Conservation (phyloP, 2,888 invertebrate genomes). For the Zygogramma bicolorata region DNA sequence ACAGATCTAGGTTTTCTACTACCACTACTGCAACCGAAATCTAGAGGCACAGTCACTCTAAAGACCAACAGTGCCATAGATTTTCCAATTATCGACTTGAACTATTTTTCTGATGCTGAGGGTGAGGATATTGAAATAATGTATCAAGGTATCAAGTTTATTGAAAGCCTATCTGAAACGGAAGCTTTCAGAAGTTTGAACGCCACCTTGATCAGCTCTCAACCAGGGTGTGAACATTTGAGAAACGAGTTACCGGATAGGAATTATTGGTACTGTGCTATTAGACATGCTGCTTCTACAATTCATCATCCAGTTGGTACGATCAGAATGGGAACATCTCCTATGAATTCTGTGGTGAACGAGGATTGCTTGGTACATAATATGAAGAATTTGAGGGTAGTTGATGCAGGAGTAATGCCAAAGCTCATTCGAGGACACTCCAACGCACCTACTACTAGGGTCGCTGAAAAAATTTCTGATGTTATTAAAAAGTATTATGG, state of each 20-base stretch:
- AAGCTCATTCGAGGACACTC: slow-evolving; percentile 68
- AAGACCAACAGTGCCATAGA: slow-evolving; percentile 54
- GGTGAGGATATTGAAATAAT: slow-evolving; percentile 74
- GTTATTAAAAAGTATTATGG: slow-evolving; percentile 19
- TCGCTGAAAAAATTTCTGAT: slow-evolving; percentile 67
- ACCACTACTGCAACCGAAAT: slow-evolving; percentile 53
- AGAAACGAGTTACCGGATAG: slow-evolving; percentile 61
- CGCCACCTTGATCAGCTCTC: slow-evolving; percentile 66
- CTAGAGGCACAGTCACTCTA: slow-evolving; percentile 52
- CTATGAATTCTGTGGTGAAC: slow-evolving; percentile 70
- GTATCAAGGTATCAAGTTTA: slow-evolving; percentile 70
- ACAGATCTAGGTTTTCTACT: slow-evolving; percentile 42
- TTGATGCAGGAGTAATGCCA: slow-evolving; percentile 71
- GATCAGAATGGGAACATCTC: slow-evolving; percentile 69
- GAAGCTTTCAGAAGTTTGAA: slow-evolving; percentile 73
- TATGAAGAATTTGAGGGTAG: slow-evolving; percentile 67
- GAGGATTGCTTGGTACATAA: slow-evolving; percentile 69
- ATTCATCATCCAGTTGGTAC: slow-evolving; percentile 69
- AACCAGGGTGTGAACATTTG: slow-evolving; percentile 58
- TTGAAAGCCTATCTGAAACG: slow-evolving; percentile 60
- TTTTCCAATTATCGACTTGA: slow-evolving; percentile 55
- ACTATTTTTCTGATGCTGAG: slow-evolving; percentile 48
- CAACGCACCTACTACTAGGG: slow-evolving; percentile 69
- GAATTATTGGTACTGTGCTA: slow-evolving; percentile 68
- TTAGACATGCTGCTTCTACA: slow-evolving; percentile 65